Evolutionary conservation across 2,797 vertebrate genomes (phyloP).

Genomic region (Rhinichthys osculus): DNA sequence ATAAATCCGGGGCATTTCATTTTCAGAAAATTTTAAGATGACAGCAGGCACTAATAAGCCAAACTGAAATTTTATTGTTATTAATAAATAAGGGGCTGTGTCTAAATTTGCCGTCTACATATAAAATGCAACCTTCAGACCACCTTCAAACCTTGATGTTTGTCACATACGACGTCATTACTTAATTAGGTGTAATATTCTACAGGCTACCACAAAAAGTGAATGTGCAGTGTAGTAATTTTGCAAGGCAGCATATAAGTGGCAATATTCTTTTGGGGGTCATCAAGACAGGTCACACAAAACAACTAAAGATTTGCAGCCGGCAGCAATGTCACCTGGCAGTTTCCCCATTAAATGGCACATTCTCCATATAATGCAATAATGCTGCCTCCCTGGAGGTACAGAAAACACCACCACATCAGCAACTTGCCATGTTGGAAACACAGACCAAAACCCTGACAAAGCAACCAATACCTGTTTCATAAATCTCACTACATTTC

Average conservation of each 20-base stretch:
- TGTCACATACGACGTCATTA: not conserved
- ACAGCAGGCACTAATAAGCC: slow-evolving; percentile 18
- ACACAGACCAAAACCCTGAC: slow-evolving; percentile 42
- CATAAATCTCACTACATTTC: not conserved
- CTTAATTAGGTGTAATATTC: not conserved
- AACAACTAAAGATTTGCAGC: slow-evolving; percentile 31
- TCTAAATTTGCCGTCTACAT: not conserved
- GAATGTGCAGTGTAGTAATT: not conserved
- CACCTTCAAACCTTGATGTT: not conserved
- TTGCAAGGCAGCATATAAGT: slow-evolving; percentile 1
- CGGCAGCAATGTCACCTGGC: slow-evolving; percentile 8
- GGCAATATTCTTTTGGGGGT: not conserved
- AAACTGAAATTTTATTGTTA: not conserved
- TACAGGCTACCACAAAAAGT: not conserved
- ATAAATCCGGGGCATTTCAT: not conserved
- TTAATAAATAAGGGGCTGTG: not conserved
- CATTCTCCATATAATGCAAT: slow-evolving; percentile 6
- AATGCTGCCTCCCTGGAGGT: slow-evolving; percentile 13
- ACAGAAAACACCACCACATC: slow-evolving; percentile 39
- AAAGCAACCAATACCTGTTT: slow-evolving; percentile 30
- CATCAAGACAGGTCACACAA: slow-evolving; percentile 11
- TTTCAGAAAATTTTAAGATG: not conserved
- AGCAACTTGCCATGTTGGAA: slow-evolving; percentile 44
- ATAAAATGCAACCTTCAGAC: not conserved
- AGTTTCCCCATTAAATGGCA: slow-evolving; percentile 30